phyloP scores from a whole-genome alignment of 2,888 invertebrate genomes.

The Psylliodes chrysocephalus region DNA sequence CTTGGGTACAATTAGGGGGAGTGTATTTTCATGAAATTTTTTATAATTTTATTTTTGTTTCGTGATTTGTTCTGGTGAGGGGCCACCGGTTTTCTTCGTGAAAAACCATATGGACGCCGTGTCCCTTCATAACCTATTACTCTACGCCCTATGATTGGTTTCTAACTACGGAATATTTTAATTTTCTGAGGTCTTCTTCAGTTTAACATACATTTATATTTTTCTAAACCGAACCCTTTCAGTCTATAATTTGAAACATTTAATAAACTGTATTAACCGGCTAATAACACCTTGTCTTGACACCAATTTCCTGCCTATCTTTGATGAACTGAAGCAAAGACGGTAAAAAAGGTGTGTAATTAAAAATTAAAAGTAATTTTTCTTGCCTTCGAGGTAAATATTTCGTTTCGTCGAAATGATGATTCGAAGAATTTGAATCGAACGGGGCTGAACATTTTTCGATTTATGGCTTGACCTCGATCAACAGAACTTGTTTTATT shows the following conservation, averaged over 20 bases:
- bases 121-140: too few species aligned
- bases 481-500: background rate
- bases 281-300: conserved; percentile 24
- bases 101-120: too few species aligned
- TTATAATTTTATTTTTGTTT: too few species aligned
- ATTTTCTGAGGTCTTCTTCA: background rate
- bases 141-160: too few species aligned
- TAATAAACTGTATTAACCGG: conserved; percentile 19
- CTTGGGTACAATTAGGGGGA: too few species aligned
- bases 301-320: conserved; percentile 24
- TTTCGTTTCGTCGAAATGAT: conserved; percentile 2
- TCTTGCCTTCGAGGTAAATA: background rate
- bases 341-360: conserved; percentile 7
- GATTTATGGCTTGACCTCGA: background rate
- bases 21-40: too few species aligned
- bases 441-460: background rate
- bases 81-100: too few species aligned
- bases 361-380: conserved; percentile 25
- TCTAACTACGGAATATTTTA: background rate
- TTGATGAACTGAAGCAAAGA: conserved; percentile 12
- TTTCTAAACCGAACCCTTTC: conserved; percentile 8
- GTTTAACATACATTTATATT: background rate
- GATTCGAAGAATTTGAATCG: background rate
- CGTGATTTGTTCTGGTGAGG: too few species aligned
- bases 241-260: conserved; percentile 20